Base-by-base conservation (phyloP, 1,140 invertebrate genomes). In the Aleiodes sp. region DNA sequence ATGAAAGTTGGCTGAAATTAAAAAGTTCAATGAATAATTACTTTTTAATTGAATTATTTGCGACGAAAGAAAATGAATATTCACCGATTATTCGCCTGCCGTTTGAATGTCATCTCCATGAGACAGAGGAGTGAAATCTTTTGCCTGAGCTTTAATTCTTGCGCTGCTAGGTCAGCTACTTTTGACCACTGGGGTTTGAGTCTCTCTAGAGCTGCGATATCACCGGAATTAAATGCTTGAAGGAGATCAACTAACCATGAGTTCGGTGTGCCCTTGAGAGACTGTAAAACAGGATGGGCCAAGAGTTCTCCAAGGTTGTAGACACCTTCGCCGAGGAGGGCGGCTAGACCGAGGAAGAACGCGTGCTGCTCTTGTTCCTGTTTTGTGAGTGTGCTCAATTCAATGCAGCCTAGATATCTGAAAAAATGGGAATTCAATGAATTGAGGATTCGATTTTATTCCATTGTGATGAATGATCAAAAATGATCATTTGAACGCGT, bases 221-320 rank as follows among this genome's bases (percentile, higher is more conserved):
- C 92, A 1, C 98, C 98, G 14, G 91, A 89, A 81, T 99, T 99
- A 73, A 99, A 99, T 0, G 97, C 96, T 78, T 91, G 91, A 0
- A 99, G 86, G 1, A 99, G 86, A 72, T 97, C 94, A 2, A 96
- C 88, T 0, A 99, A 86, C 97, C 98, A 99, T 21, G 91, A 90
- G 71, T 96, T 94, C 16, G 92, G 87, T 0, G 96, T 96, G 8
- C 88, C 88, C 70, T 92, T 92, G 14, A 99, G 85, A 0, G 94
- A 92, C 69, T 96, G 91, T 73, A 99, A 84, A 31, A 99, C 94
- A 2, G 96, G 96, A 89, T 99, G 98, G 19, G 96, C 95, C 28
- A 99, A 91, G 78, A 99, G 85, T 87, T 99, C 98, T 0, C 97
- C 98, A 78, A 99, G 93, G 85, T 99, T 99, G 83, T 99, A 99